Base-by-base conservation (phyloP, 2,797 vertebrate genomes). In the Urophycis tenuis region DNA sequence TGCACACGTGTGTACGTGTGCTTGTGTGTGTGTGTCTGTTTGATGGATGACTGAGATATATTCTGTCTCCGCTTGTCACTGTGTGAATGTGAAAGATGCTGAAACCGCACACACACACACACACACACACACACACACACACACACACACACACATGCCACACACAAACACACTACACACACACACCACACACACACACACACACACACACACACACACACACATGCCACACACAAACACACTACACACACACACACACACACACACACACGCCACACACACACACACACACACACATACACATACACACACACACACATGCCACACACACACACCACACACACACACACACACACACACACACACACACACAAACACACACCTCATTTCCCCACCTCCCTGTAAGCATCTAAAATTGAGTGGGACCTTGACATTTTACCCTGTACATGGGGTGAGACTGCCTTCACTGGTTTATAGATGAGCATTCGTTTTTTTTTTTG, bases 291-390 rank as follows among this genome's bases (percentile, higher is more conserved):
- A 31, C 67, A 70, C 67, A 31, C 67, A 70, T 29, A 15, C 67
- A 69, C 67, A 31, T 29, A 69, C 67, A 31, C 67, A 69, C 25
- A 31, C 67, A 69, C 67, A 31, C 67, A 69, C n/a, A n/a, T n/a
- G 25, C 10, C 64, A 69, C 64, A 12, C 64, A 69, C 64, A 29
- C 64, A 69, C 64, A 25, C 10, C 64, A 69, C 64, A 12, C 64
- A 69, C 64, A 29, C 64, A 69, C 64, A 29, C 64, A 69, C 64
- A 69, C 64, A 69, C 64, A 69, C 64, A 75, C 64, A 69, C 64
- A 69, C 64, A 69, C 29, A 25, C 29, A 69, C 67, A 70, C 25
- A 25, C 29, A 69, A 29, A 70, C 25, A 30, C 67, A 31, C 67
- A 31, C 30, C 31, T 31, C 29, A 32, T 60, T 25, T 60, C 53